Conservation (phyloP, 1,140 invertebrate species). For the Lasioglossum baleicum region DNA sequence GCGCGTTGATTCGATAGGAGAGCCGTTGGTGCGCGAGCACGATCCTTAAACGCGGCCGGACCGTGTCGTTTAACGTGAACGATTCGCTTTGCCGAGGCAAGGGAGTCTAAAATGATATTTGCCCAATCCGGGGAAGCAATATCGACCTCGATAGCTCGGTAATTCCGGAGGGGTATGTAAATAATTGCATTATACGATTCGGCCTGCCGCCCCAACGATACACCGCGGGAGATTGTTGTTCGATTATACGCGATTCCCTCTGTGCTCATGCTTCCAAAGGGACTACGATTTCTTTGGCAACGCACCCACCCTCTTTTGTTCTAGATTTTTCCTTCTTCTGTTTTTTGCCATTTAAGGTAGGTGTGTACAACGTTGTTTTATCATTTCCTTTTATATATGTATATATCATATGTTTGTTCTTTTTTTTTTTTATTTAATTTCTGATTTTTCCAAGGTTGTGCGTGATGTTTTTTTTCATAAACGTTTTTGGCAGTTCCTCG, state of each 20-base stretch:
- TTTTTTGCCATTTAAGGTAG: too few relatives aligned
- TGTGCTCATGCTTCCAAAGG: slow-evolving; percentile 60
- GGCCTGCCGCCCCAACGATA: slow-evolving; percentile 27
- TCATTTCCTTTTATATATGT: too few relatives aligned
- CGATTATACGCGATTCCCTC: slow-evolving; percentile 68
- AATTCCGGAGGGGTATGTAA: slow-evolving; percentile 72
- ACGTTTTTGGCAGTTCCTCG: too few relatives aligned
- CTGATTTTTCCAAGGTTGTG: too few relatives aligned
- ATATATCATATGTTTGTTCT: too few relatives aligned
- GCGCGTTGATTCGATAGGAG: slow-evolving; percentile 25
- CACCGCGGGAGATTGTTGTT: slow-evolving; percentile 64
- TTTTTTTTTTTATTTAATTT: too few relatives aligned
- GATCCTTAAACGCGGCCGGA: slow-evolving; percentile 42
- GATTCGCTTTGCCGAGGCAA: slow-evolving; percentile 25
- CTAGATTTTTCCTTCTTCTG: too few relatives aligned
- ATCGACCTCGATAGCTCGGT: slow-evolving; percentile 63
- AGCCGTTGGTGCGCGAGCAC: slow-evolving; percentile 12
- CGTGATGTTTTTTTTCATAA: too few relatives aligned
- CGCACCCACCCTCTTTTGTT: too few relatives aligned
- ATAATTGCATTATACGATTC: slow-evolving; percentile 75
- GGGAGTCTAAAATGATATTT: slow-evolving; percentile 73
- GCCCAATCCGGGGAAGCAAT: slow-evolving; percentile 71
- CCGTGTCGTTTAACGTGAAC: slow-evolving; percentile 53
- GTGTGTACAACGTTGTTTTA: too few relatives aligned
- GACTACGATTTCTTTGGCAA: slow-evolving; percentile 62